Evolutionary conservation across 2,888 invertebrate genomes (phyloP).

Genomic region (Poecilus cupreus): DNA sequence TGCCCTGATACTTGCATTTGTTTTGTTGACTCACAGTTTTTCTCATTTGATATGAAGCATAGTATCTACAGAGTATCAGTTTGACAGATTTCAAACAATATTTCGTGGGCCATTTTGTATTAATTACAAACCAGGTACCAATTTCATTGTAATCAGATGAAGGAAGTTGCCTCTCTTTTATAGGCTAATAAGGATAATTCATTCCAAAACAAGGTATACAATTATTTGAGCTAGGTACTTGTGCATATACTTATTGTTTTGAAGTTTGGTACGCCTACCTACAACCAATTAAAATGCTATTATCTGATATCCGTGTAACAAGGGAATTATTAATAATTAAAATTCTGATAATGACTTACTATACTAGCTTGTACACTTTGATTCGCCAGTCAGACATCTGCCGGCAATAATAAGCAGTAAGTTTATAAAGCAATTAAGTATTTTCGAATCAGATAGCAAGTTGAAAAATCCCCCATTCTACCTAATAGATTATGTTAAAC

Average conservation of each 20-base stretch:
- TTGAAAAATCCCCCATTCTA: neutral
- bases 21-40: too few species aligned
- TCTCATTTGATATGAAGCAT: too few species aligned
- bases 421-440: slow-evolving; percentile 9
- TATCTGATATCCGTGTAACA: neutral
- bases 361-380: too few species aligned
- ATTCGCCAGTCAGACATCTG: too few species aligned
- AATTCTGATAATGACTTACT: too few species aligned
- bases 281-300: neutral
- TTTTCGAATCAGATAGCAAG: neutral
- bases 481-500: neutral
- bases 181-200: slow-evolving; percentile 4
- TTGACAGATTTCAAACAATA: too few species aligned
- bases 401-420: too few species aligned
- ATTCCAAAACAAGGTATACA: neutral
- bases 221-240: neutral
- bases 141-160: neutral
- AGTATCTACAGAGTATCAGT: too few species aligned
- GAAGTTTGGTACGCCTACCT: too few species aligned
- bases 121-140: neutral
- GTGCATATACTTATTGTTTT: neutral
- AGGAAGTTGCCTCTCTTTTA: neutral
- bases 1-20: too few species aligned
- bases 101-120: neutral
- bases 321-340: neutral